phyloP scores from a whole-genome alignment of 30 jellyfish, hydroid and myxozoan species.

The Aurelia sp. region DNA sequence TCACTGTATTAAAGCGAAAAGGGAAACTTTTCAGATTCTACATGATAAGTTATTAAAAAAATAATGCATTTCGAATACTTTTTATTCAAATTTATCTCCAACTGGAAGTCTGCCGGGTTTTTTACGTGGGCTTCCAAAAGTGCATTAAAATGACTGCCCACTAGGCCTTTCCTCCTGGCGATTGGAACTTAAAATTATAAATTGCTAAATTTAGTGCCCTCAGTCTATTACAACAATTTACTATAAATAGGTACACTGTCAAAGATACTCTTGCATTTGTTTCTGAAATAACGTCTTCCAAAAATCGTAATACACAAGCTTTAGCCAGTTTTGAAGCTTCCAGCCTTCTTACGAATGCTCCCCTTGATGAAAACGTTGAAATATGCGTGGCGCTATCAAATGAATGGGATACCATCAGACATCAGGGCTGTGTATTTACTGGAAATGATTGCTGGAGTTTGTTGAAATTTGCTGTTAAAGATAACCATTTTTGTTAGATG shows the following conservation, averaged over 20 bases:
- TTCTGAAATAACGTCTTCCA: constrained; percentile 6
- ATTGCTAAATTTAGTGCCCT: too few relatives aligned
- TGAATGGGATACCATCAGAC: not conserved
- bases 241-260: constrained; percentile 20
- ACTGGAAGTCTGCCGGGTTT: too few relatives aligned
- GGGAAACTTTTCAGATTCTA: too few relatives aligned
- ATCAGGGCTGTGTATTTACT: not conserved
- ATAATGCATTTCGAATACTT: too few relatives aligned
- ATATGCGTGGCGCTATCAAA: not conserved
- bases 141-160: too few relatives aligned
- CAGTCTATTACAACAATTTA: not conserved
- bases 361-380: constrained; percentile 18
- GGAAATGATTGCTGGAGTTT: not conserved
- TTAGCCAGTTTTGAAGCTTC: constrained; percentile 13
- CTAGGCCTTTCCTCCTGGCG: too few relatives aligned
- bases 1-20: too few relatives aligned
- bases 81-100: too few relatives aligned
- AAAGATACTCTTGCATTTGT: constrained; percentile 30
- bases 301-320: not conserved
- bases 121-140: too few relatives aligned
- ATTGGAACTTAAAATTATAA: too few relatives aligned
- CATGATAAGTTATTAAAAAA: too few relatives aligned
- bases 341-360: not conserved
- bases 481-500: not conserved
- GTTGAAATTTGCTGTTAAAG: not conserved